Conservation (phyloP, 2,888 invertebrate genomes). For the Lacanobia wlatinum region DNA sequence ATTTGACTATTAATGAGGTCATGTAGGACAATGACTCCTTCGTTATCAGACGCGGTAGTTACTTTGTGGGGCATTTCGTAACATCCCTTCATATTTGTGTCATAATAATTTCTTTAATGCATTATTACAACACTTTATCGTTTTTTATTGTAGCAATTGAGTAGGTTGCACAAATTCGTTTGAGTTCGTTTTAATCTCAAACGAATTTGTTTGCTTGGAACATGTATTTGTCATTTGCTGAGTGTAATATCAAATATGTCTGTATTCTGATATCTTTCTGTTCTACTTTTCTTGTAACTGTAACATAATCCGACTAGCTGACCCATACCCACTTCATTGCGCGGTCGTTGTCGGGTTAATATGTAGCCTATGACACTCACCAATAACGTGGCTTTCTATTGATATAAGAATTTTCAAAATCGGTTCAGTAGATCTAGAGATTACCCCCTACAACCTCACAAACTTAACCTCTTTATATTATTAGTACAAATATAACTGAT, state of each 20-base stretch:
- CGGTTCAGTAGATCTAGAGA: too few species aligned
- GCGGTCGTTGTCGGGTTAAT: too few species aligned
- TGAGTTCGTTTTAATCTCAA: too few species aligned
- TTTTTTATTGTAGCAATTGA: constrained; percentile 40
- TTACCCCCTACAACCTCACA: too few species aligned
- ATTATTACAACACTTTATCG: constrained; percentile 29
- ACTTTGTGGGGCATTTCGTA: constrained; percentile 32
- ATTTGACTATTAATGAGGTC: constrained; percentile 20
- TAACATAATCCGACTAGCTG: background rate
- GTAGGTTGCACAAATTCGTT: constrained; percentile 13
- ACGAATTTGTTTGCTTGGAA: constrained; percentile 10
- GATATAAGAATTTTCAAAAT: too few species aligned
- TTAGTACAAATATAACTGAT: too few species aligned
- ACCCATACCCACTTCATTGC: too few species aligned
- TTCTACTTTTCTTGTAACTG: background rate
- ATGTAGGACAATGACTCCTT: constrained; percentile 12
- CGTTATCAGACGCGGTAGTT: constrained; percentile 33
- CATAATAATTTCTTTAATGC: constrained; percentile 9
- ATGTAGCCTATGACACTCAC: too few species aligned
- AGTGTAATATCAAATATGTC: background rate
- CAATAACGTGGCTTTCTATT: too few species aligned
- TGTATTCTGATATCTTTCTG: background rate
- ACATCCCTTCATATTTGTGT: constrained; percentile 22
- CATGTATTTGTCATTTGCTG: constrained; percentile 1
- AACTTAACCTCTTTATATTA: too few species aligned